phyloP scores from a whole-genome alignment of 2,888 invertebrate genomes.

The Argyresthia goedartella region DNA sequence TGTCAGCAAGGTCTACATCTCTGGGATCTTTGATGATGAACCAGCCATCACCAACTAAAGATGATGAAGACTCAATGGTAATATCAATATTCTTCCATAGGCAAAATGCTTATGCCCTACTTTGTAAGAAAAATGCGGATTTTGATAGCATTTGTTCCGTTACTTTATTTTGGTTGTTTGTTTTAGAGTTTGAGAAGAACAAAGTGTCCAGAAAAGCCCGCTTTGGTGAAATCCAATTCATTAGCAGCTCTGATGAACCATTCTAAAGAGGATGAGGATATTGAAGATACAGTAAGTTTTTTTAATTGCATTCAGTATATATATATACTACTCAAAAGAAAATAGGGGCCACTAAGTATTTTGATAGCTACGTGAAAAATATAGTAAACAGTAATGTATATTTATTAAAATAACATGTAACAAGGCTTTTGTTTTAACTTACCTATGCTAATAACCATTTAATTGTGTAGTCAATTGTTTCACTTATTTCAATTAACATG shows the following conservation, averaged over 20 bases:
- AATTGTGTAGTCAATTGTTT: too few species aligned
- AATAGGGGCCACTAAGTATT: too few species aligned
- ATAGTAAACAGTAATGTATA: too few species aligned
- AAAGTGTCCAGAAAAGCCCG: constrained; percentile 39
- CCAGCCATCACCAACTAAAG: constrained; percentile 35
- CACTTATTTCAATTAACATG: too few species aligned
- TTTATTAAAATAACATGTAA: too few species aligned
- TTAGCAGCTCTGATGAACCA: constrained; percentile 51
- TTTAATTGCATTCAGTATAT: background rate
- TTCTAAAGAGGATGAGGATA: constrained; percentile 38
- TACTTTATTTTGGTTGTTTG: background rate
- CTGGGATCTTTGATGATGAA: constrained; percentile 55
- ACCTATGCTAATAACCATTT: too few species aligned
- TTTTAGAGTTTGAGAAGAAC: constrained; percentile 20
- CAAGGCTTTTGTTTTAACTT: too few species aligned
- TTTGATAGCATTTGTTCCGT: too few species aligned
- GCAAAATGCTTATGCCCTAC: too few species aligned
- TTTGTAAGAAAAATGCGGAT: too few species aligned
- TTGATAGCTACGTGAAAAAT: too few species aligned
- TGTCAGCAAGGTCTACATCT: constrained; percentile 55
- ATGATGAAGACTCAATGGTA: constrained; percentile 36
- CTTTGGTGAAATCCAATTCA: constrained; percentile 39
- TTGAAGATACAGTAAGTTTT: constrained; percentile 40
- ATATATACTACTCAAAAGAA: too few species aligned
- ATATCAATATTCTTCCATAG: background rate